Conservation (phyloP, 2,797 vertebrate species). For the Knipowitschia caucasica region DNA sequence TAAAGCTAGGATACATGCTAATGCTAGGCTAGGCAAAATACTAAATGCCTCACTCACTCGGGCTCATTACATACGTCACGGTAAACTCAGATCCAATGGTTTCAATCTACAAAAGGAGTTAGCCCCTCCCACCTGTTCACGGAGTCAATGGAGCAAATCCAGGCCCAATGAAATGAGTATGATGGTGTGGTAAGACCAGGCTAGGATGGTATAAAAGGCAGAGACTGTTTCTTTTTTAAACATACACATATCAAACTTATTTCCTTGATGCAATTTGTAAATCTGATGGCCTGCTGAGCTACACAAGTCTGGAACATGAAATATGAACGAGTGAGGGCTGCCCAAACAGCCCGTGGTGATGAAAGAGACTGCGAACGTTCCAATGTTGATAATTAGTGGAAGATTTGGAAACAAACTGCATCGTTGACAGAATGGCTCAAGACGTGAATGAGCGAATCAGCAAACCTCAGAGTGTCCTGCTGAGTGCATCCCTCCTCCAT, state of each 20-base stretch:
- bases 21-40: too few relatives aligned
- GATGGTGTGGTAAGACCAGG: too few relatives aligned
- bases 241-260: not conserved
- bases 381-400: conserved; percentile 18
- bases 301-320: conserved; percentile 7
- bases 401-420: conserved; percentile 15
- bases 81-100: too few relatives aligned
- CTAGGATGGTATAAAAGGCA: too few relatives aligned
- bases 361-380: conserved; percentile 4
- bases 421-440: not conserved
- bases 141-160: too few relatives aligned
- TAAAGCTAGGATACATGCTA: too few relatives aligned
- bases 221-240: not conserved
- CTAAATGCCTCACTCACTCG: too few relatives aligned
- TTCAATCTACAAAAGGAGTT: too few relatives aligned
- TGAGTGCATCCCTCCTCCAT: conserved; percentile 9
- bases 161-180: too few relatives aligned
- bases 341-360: conserved; percentile 6
- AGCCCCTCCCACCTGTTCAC: too few relatives aligned
- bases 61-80: too few relatives aligned
- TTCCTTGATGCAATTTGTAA: too few relatives aligned
- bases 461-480: not conserved
- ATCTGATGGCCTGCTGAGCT: conserved; percentile 21
- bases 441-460: conserved; percentile 8
- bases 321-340: conserved; percentile 9